phyloP scores from a whole-genome alignment of 53 echinoderm and acorn worm genomes.

The Arbacia lixula region DNA sequence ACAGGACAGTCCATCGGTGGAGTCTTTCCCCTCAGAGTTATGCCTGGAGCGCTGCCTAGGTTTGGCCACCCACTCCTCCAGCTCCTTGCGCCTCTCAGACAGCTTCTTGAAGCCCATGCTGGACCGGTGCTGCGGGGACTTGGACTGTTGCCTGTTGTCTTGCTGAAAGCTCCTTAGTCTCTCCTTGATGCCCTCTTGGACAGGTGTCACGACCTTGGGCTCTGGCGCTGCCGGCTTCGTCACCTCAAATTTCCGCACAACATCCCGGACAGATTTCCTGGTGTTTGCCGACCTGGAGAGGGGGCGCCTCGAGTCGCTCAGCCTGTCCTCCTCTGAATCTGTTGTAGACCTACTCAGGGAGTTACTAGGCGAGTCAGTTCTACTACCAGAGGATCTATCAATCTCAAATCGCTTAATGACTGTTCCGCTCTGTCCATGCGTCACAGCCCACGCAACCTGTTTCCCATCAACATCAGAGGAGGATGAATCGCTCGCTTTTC shows the following conservation, averaged over 20 bases:
- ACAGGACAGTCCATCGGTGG: slow-evolving; percentile 24
- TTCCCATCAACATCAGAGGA: slow-evolving; percentile 43
- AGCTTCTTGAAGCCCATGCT: slow-evolving; percentile 75
- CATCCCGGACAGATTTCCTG: slow-evolving; percentile 74
- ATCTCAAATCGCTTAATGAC: slow-evolving; percentile 52
- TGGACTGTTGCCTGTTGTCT: slow-evolving; percentile 33
- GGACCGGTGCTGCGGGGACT: slow-evolving; percentile 45
- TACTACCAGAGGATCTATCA: not conserved
- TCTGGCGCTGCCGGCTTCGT: slow-evolving; percentile 39
- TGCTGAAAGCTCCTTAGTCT: slow-evolving; percentile 77
- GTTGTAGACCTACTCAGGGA: slow-evolving; percentile 32
- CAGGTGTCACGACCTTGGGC: slow-evolving; percentile 69
- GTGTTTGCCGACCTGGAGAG: slow-evolving; percentile 7
- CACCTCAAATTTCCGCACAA: slow-evolving; percentile 70
- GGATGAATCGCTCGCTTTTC: slow-evolving; percentile 32
- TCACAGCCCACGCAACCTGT: slow-evolving; percentile 55
- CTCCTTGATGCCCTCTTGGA: slow-evolving; percentile 69
- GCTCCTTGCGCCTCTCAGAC: slow-evolving; percentile 72
- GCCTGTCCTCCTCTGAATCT: slow-evolving; percentile 27
- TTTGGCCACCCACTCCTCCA: slow-evolving; percentile 77
- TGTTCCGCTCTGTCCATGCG: slow-evolving; percentile 25
- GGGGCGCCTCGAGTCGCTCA: not conserved
- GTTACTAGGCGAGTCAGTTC: not conserved
- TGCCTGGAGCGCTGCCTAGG: slow-evolving; percentile 44
- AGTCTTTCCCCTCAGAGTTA: slow-evolving; percentile 51